These are phyloP conservation scores for Aegypius monachus DNA, from an alignment of 2,113 vertebrate species.

Conservation along the genomic window DNA sequence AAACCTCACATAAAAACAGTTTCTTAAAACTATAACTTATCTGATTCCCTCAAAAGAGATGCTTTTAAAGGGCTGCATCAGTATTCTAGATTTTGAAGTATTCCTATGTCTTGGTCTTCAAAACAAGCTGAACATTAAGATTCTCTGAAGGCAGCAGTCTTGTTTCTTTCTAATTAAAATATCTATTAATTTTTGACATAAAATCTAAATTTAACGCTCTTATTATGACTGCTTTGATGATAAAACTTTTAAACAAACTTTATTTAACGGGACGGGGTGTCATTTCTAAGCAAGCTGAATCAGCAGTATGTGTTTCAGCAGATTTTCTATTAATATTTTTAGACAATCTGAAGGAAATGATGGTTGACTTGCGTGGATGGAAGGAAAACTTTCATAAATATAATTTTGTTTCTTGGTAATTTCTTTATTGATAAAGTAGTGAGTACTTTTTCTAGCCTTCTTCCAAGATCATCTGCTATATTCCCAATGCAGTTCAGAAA, in stretches of 20 bases:
- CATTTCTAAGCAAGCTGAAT: neutral
- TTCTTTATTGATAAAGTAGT: neutral
- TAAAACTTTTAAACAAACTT: neutral
- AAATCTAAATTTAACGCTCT: neutral
- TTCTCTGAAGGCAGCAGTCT: neutral
- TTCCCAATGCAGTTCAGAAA: neutral
- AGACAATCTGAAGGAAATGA: neutral
- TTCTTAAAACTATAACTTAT: neutral
- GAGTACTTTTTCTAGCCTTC: neutral
- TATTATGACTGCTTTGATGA: neutral
- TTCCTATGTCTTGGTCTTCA: neutral
- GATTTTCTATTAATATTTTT: neutral
- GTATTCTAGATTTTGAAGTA: neutral
- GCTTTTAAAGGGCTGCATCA: neutral
- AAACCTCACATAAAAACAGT: neutral
- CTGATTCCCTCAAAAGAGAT: neutral
- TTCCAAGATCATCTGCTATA: rapidly evolving
- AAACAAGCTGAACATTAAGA: neutral
- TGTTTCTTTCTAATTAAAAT: neutral
- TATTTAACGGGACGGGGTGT: neutral
- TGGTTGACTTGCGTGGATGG: neutral
- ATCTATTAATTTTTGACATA: neutral
- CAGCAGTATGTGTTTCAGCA: neutral
- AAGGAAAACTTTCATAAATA: neutral
- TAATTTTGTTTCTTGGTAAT: neutral